Conservation (phyloP, 2,113 vertebrate genomes). For the Apistogramma diplotaenia region DNA sequence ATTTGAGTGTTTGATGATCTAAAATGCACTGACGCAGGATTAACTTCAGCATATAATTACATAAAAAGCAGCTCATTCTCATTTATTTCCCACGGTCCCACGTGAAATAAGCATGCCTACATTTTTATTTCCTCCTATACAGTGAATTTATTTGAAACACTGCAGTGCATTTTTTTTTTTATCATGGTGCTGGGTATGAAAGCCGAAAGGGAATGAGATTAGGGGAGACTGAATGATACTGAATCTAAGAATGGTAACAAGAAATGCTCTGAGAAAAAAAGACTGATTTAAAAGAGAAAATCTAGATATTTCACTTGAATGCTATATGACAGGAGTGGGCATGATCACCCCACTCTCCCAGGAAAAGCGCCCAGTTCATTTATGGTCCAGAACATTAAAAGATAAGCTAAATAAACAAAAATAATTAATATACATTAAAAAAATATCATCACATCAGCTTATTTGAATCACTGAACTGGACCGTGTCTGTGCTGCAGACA, state of each 20-base stretch:
- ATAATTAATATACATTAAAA: background rate
- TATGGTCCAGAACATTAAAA: background rate
- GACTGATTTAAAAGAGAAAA: background rate
- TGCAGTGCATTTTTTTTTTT: background rate
- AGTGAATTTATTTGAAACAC: background rate
- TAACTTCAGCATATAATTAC: slow-evolving; percentile 2
- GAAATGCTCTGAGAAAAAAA: background rate
- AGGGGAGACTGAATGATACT: background rate
- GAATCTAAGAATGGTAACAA: background rate
- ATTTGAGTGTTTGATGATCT: slow-evolving; percentile 34
- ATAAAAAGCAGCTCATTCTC: slow-evolving; percentile 4
- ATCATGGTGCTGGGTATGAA: background rate
- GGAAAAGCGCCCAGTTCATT: background rate
- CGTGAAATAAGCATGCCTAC: background rate
- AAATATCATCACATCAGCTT: no score
- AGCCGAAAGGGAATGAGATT: background rate
- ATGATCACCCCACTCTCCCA: background rate
- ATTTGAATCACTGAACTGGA: background rate
- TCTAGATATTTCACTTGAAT: background rate
- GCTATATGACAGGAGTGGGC: background rate
- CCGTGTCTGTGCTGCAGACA: background rate
- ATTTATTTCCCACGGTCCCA: background rate
- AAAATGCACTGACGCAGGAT: slow-evolving; percentile 13
- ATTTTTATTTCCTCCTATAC: background rate
- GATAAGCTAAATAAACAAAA: no score